Base-by-base conservation (phyloP, 2,113 vertebrate genomes). In the Astur gentilis region DNA sequence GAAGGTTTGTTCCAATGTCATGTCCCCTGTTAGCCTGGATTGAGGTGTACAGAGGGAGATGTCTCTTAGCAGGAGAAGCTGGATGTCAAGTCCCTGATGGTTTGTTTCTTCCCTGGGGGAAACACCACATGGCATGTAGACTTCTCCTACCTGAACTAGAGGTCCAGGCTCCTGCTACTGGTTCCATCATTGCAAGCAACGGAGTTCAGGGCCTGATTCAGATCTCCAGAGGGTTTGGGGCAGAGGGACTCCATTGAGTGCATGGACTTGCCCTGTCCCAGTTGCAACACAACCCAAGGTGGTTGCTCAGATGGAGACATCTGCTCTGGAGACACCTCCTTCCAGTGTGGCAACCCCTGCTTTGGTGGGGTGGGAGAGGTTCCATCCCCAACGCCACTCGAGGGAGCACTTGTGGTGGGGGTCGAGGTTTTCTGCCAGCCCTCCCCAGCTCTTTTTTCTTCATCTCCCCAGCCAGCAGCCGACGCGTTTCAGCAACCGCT, bases 401-500 rank as follows among this genome's bases (percentile, higher is more conserved):
- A 18, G 16, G 81, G 10, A 16, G 5, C 2, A 0, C 32, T 64
- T 1, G 0, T 7, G 38, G n/a, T 1, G 10, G 12, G n/a, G 29
- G 40, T 4, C 0, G 34, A 44, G 12, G 2, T 25, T 25, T 57
- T 13, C 44, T 26, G 13, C 36, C 89, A 81, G 22, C 44, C 3
- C 42, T 60, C 49, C 58, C 70, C 75, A 79, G 81, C 66, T 65
- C 21, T 13, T 32, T 58, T 70, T 70, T 91, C 25, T 95, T 84
- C 76, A 50, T 96, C 89, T 96, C 93, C 98, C 58, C 96, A 99
- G 99, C 97, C 99, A 99, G 98, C 99, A 99, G 96, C 99, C 99
- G 1, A 99, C 98, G 0, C 99, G 99, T 58, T 99, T 99, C 98
- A 99, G 99, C 98, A 99, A 99, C 98, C 98, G 99, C 83, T 99